phyloP scores from a whole-genome alignment of 2,888 invertebrate genomes.

The Autographa gamma region DNA sequence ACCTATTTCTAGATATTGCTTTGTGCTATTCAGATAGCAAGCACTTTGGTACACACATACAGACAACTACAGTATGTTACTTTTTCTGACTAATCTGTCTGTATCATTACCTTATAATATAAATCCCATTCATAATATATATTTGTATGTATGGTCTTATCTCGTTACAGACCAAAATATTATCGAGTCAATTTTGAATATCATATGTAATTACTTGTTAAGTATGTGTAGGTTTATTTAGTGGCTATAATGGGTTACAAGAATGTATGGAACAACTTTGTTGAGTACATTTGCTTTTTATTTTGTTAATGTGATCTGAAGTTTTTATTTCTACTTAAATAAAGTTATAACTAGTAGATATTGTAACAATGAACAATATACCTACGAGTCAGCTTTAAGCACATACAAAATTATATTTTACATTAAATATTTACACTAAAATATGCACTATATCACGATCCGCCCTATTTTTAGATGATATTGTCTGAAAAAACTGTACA shows the following conservation, averaged over 20 bases:
- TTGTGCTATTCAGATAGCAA: slow-evolving; percentile 38
- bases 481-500: slow-evolving; percentile 65
- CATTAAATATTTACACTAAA: slow-evolving; percentile 68
- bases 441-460: slow-evolving; percentile 84
- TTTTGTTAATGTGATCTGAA: slow-evolving; percentile 89
- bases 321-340: slow-evolving; percentile 68
- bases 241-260: slow-evolving; percentile 75
- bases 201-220: slow-evolving; percentile 78
- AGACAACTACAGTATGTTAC: slow-evolving; percentile 15
- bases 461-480: slow-evolving; percentile 85
- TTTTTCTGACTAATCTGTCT: slow-evolving; percentile 36
- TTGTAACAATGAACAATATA: slow-evolving; percentile 66
- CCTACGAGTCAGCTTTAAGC: slow-evolving; percentile 78
- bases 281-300: slow-evolving; percentile 72
- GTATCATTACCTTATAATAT: slow-evolving; percentile 53
- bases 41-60: slow-evolving; percentile 32
- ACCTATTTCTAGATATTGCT: slow-evolving; percentile 43
- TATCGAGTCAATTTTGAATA: slow-evolving; percentile 86
- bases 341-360: slow-evolving; percentile 59
- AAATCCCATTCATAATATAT: slow-evolving; percentile 52
- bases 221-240: slow-evolving; percentile 78
- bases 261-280: slow-evolving; percentile 71
- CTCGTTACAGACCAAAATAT: slow-evolving; percentile 82
- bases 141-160: slow-evolving; percentile 68
- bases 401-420: slow-evolving; percentile 77